Base-by-base conservation (phyloP, 2,888 invertebrate species). In the Cremastinae sp. region DNA sequence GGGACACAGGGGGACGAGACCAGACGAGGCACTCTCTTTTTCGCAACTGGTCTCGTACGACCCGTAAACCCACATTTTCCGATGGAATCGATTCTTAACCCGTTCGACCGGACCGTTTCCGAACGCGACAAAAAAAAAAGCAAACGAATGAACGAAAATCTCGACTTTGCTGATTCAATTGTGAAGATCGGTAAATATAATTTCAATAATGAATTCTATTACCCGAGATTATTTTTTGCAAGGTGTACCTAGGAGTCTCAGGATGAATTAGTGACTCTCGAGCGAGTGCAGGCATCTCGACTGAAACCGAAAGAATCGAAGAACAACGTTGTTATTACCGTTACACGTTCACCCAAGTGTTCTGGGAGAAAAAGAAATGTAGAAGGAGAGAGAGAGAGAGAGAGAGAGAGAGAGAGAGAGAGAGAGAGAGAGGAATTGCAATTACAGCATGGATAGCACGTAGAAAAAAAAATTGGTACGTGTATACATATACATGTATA, bases 331-430 rank as follows among this genome's bases (percentile, higher is more conserved):
- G 66, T 56, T 66, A 76, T 82, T 84, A 85, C 86, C 85, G 85
- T 85, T 85, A n/a, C n/a, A 85, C 78, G 80, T 84, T 85, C 83
- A 85, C 83, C 82, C 83, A 81, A 83, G 80, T 71, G 70, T 65
- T 38, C 22, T 4, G 28, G 20, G 43, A 41, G 43, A 53, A 36
- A 70, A 53, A 62, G 16, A 51, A 36, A 70, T 51, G 58, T 16
- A 49, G 58, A 43, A 45, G 22, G 22, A 28, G 65, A 61, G 28
- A 43, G 45, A 51, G 53, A 73, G 38, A 38, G 72, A 65, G 79
- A 34, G 41, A 61, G 10, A 61, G 22, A 22, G 9, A 61, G 45
- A 28, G 36, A 36, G 18, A 45, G 54, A 47, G 43, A 45, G 28
- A 38, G 43, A 45, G 14, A 12, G 20, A 5, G 28, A n/a, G n/a